Base-by-base conservation (phyloP, 2,797 vertebrate genomes). In the Myotis planiceps region DNA sequence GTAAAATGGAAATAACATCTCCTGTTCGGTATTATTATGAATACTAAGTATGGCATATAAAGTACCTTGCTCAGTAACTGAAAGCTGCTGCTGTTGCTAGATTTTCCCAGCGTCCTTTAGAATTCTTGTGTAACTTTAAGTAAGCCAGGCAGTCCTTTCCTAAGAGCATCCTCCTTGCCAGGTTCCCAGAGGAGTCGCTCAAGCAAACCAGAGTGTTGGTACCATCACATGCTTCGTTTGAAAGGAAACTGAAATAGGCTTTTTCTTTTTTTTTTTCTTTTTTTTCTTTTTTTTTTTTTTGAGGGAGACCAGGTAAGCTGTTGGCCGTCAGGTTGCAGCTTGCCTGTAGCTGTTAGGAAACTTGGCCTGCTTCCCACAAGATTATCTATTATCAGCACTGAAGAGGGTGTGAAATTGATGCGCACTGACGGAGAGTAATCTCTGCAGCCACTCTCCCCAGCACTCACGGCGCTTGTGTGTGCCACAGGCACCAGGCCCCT, bases 351-450 rank as follows among this genome's bases (percentile, higher is more conserved):
- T 92, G 90, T 97, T 98, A 95, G 97, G 0, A 8, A 97, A 85
- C 75, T 97, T 98, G 98, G 98, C 97, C 25, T 8, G 86, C 95
- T 97, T 97, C 97, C 98, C 94, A 49, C 97, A 92, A 96, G 97
- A 98, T 98, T 85, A 96, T 97, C 93, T 97, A 71, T 96, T 96
- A 94, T 97, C 97, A 92, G 80, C 93, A 32, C 76, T 95, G 97
- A 96, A 94, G 97, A 98, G 97, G 92, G 92, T 60, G 65, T 97
- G 98, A 98, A 98, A 97, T 97, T 98, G 98, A 98, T 98, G 96
- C 97, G 96, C 65, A 0, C 95, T 71, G 96, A 96, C 72, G 92
- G 97, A 96, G 98, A 98, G 97, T 98, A 97, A 98, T 98, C 96
- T 88, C 97, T 66, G 94, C 96, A 92, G 97, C 97, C 93, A 3